Base-by-base conservation (phyloP, 2,888 invertebrate genomes). In the Cotesia congregata region DNA sequence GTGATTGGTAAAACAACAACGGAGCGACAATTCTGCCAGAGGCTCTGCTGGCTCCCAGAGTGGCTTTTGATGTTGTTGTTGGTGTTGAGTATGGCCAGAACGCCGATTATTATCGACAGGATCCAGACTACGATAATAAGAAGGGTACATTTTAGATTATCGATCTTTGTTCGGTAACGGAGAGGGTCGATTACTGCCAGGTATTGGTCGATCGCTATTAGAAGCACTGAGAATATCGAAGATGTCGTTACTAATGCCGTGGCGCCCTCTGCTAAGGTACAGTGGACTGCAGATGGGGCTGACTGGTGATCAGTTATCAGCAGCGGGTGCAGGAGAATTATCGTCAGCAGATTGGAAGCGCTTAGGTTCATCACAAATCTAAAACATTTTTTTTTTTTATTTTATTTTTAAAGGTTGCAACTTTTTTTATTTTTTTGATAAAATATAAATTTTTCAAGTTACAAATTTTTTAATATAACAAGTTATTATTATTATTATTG, bases 301-400 rank as follows among this genome's bases (percentile, higher is more conserved):
- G 90, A 83, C 15, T 88, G 67, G 88, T 88, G 67, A 88, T 93
- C 89, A 88, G 93, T 88, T 88, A 94, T 88, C 60, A 92, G 83
- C 9, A 92, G 86, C 80, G 79, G 91, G 88, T 81, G 91, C 88
- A 86, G 87, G 68, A 90, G 88, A 67, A 91, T 89, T 60, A 92
- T 89, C 78, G 92, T 85, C 91, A 93, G 90, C 81, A 93, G 90
- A 85, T 91, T 91, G 78, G 92, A 91, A 85, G 92, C 91, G 88
- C 92, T 90, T 82, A 92, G 86, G 85, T 92, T 94, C 86, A 94
- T 93, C 88, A 93, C 93, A 89, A 93, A 93, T 90, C 93, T 93
- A 91, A 12, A 92, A 92, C 62, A 40, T 70, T 5, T 78, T 50
- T 7, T 50, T 9, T 50, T 50, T 50, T 50, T 12, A 0, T 9